These are phyloP conservation scores for Eupeodes latifasciatus DNA, from an alignment of 2,888 invertebrate species.

Conservation along the genomic window DNA sequence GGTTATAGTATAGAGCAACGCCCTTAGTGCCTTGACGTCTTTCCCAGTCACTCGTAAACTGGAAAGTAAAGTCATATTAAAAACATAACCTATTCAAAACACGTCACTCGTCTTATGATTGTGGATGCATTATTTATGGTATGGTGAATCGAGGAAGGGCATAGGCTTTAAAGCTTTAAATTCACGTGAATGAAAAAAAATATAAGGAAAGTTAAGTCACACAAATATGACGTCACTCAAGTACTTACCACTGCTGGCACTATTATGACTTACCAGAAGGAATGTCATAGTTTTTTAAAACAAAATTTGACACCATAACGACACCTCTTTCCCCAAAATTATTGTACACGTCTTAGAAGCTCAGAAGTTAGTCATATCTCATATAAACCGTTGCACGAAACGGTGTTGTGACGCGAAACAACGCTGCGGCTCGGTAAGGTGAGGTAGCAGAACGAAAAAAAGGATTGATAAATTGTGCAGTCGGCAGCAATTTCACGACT, in stretches of 20 bases:
- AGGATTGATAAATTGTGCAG: conserved; percentile 73
- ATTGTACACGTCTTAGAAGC: background rate
- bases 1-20: too few species aligned
- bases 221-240: conserved; percentile 55
- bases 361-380: conserved; percentile 25
- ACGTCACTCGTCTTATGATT: conserved; percentile 5
- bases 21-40: too few species aligned
- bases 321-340: conserved; percentile 8
- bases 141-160: conserved; percentile 14
- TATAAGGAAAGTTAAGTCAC: conserved; percentile 43
- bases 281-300: conserved; percentile 55
- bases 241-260: too few species aligned
- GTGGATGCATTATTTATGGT: background rate
- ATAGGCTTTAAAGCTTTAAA: background rate
- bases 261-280: background rate
- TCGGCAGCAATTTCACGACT: conserved; percentile 73
- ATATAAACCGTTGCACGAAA: conserved; percentile 18
- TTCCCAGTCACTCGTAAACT: background rate
- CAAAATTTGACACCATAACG: conserved; percentile 27
- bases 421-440: background rate
- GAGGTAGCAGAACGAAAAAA: background rate
- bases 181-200: conserved; percentile 34
- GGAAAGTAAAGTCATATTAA: background rate
- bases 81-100: conserved; percentile 20
- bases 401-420: background rate